phyloP scores from a whole-genome alignment of 1,140 invertebrate species.

The Drosophila pectinifera region DNA sequence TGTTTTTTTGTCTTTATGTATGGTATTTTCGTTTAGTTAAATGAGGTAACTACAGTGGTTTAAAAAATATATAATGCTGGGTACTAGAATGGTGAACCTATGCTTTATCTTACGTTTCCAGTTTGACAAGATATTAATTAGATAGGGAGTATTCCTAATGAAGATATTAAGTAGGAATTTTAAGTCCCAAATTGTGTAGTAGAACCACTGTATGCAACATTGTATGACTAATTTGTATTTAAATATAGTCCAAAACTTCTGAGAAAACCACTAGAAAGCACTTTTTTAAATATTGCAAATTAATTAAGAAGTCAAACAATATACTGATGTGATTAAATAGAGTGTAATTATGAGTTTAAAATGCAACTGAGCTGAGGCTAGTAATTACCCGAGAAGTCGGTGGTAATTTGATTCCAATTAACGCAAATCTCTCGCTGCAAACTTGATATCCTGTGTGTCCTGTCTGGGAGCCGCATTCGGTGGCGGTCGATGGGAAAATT shows the following conservation, averaged over 20 bases:
- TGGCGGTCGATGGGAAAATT: conserved; percentile 51
- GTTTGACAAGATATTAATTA: no score
- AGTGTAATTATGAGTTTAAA: conserved; percentile 17
- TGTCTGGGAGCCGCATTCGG: conserved; percentile 12
- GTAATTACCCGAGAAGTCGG: conserved; percentile 20
- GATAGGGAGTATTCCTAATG: no score
- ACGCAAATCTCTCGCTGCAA: conserved; percentile 32
- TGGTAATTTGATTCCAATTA: conserved; percentile 56
- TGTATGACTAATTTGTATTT: conserved; percentile 1
- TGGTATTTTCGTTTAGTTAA: conserved; percentile 10
- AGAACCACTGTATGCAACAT: conserved; percentile 9
- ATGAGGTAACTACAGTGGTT: conserved; percentile 12
- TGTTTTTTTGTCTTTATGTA: conserved; percentile 4
- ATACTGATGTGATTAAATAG: conserved; percentile 3
- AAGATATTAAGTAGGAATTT: background rate
- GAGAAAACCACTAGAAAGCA: conserved; percentile 1
- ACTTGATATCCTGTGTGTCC: conserved; percentile 7
- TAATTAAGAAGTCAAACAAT: background rate
- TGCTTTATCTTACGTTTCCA: background rate
- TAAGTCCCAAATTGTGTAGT: background rate
- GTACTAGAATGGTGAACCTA: background rate
- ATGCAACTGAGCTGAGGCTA: conserved; percentile 8
- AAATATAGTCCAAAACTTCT: background rate
- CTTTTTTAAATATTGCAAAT: background rate
- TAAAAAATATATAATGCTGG: background rate